These are phyloP conservation scores for Listronotus oregonensis DNA, from an alignment of 1,140 invertebrate genomes.

Conservation along the genomic window DNA sequence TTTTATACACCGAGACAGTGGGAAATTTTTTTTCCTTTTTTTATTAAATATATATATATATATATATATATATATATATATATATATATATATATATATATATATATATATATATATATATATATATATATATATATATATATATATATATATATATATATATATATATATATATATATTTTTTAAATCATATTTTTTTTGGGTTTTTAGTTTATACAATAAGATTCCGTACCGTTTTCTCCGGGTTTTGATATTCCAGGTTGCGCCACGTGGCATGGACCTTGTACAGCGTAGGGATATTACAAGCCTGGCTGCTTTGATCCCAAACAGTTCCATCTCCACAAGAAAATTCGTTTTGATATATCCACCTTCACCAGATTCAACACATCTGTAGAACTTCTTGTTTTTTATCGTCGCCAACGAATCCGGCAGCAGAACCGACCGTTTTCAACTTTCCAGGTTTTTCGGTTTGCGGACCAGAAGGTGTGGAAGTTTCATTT, in stretches of 20 bases:
- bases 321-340: slow-evolving; percentile 69
- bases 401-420: slow-evolving; percentile 60
- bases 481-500: slow-evolving; percentile 1
- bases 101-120: no score
- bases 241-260: slow-evolving; percentile 1
- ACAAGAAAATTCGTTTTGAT: slow-evolving; percentile 65
- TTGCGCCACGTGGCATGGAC: slow-evolving; percentile 33
- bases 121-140: no score
- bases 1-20: no score
- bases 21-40: no score
- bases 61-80: no score
- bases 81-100: no score
- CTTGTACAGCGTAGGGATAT: slow-evolving; percentile 59
- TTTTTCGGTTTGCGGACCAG: not conserved
- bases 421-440: slow-evolving; percentile 45
- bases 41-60: no score
- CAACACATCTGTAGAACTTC: slow-evolving; percentile 71
- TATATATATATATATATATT: no score
- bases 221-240: not conserved
- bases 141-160: no score
- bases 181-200: no score
- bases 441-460: slow-evolving; percentile 21
- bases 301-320: slow-evolving; percentile 62
- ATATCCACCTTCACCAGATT: slow-evolving; percentile 59
- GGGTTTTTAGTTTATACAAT: no score